Conservation (phyloP, 2,888 invertebrate species). For the Cerastis leucographa region DNA sequence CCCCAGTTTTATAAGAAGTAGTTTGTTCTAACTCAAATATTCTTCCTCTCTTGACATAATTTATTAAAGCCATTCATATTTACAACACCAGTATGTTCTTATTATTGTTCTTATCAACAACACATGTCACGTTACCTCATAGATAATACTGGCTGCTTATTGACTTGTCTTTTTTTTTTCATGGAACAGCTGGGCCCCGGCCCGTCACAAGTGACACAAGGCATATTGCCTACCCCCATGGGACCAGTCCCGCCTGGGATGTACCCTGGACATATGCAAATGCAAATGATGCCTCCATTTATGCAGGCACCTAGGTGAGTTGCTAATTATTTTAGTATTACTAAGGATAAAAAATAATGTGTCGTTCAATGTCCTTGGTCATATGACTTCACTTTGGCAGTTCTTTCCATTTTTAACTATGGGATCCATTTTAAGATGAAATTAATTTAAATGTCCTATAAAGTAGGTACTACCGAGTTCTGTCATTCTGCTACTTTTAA, state of each 20-base stretch:
- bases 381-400: not conserved
- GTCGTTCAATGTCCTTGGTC: no score
- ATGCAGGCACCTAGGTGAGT: conserved; percentile 91
- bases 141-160: conserved; percentile 5
- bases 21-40: not conserved
- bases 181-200: conserved; percentile 86
- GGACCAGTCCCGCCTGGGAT: conserved; percentile 92
- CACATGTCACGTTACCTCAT: conserved; percentile 23
- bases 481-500: no score
- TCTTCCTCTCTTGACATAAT: not conserved
- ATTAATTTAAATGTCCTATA: not conserved
- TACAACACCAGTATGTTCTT: not conserved
- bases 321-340: conserved; percentile 65
- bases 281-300: conserved; percentile 94
- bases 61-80: not conserved
- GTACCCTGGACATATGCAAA: conserved; percentile 92
- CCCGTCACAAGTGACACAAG: conserved; percentile 92
- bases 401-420: not conserved
- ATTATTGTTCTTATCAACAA: conserved; percentile 38
- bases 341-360: not conserved
- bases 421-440: not conserved
- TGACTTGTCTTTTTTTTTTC: not conserved
- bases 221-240: conserved; percentile 91
- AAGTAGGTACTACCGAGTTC: no score
- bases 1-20: not conserved